phyloP scores from a whole-genome alignment of 2,888 invertebrate genomes.

The Lithodes maja region DNA sequence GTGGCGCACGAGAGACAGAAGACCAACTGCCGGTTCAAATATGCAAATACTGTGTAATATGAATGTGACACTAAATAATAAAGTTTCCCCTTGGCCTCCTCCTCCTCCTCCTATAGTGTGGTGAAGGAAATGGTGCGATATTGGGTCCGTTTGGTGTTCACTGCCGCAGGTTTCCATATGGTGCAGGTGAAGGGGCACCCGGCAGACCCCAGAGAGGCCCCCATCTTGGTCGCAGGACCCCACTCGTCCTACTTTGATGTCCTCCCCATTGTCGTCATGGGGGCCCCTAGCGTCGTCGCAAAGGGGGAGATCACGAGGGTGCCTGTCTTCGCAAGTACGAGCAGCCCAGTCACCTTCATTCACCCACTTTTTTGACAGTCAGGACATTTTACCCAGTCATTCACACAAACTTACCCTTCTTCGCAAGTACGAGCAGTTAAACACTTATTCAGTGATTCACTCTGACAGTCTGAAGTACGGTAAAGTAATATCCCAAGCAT shows the following conservation, averaged over 20 bases:
- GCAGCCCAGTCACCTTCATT: constrained; percentile 5
- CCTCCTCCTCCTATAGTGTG: constrained; percentile 39
- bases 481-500: constrained; percentile 86
- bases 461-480: not conserved
- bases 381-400: constrained; percentile 5
- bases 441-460: not conserved
- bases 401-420: not conserved
- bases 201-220: constrained; percentile 85
- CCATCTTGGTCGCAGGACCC: constrained; percentile 90
- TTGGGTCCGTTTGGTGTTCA: constrained; percentile 81
- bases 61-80: too few species aligned
- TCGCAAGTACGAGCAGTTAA: not conserved
- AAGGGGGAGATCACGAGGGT: constrained; percentile 88
- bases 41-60: too few species aligned
- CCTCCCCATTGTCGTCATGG: constrained; percentile 86
- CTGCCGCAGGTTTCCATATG: constrained; percentile 87
- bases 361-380: not conserved
- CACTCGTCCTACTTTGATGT: constrained; percentile 95
- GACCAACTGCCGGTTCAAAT: too few species aligned
- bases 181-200: constrained; percentile 85
- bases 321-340: constrained; percentile 90
- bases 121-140: constrained; percentile 63
- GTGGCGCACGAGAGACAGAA: too few species aligned
- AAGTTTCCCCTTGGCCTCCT: not conserved
- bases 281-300: constrained; percentile 92